Percentiles rank a stretch among this genome's conserved stretches.
Conservation (phyloP, 2,888 invertebrate genomes). For the Melikaiella ostensackeni region DNA sequence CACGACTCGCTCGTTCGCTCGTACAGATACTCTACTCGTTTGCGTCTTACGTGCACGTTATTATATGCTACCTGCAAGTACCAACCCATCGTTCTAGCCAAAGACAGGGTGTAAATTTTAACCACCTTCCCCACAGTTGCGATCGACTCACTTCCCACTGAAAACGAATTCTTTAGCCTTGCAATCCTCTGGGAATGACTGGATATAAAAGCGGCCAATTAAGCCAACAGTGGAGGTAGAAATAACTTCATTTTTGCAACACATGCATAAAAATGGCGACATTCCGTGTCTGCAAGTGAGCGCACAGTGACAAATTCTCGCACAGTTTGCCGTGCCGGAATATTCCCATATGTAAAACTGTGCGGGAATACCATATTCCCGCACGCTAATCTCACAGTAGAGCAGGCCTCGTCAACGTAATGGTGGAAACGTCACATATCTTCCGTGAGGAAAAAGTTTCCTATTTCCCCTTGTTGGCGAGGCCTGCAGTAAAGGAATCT, state of each 20-base stretch:
- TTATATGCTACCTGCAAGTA: constrained; percentile 55
- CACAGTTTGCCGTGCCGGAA: too few relatives aligned
- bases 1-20: constrained; percentile 50
- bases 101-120: constrained; percentile 28
- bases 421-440: too few relatives aligned
- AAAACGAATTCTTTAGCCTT: constrained; percentile 22
- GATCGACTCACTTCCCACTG: constrained; percentile 12
- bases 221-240: background rate
- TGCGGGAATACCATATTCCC: too few relatives aligned
- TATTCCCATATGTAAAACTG: too few relatives aligned
- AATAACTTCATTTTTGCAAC: constrained; percentile 35
- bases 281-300: too few relatives aligned
- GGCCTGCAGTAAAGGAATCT: too few relatives aligned
- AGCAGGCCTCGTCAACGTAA: too few relatives aligned
- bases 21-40: constrained; percentile 51
- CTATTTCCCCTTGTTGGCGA: too few relatives aligned
- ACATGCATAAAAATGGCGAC: too few relatives aligned
- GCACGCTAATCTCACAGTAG: too few relatives aligned
- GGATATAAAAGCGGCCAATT: constrained; percentile 27
- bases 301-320: too few relatives aligned
- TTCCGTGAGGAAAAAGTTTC: too few relatives aligned
- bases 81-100: constrained; percentile 42
- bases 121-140: constrained; percentile 16
- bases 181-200: background rate
- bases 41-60: constrained; percentile 53